phyloP scores from a whole-genome alignment of 2,797 vertebrate genomes.

The Harpagifer antarcticus region DNA sequence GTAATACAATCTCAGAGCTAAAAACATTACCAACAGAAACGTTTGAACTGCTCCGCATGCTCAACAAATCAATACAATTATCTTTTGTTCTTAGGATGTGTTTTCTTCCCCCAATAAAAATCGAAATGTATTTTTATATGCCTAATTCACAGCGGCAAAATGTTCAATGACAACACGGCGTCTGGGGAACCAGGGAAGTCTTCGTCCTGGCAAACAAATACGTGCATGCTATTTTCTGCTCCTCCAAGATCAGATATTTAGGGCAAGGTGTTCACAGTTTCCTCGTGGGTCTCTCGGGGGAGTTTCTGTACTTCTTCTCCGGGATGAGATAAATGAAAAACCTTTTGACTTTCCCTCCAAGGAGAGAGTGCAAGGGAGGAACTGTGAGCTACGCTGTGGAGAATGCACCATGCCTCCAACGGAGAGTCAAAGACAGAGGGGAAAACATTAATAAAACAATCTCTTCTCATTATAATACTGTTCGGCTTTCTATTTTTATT shows the following conservation, averaged over 20 bases:
- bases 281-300: constrained; percentile 81
- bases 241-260: constrained; percentile 85
- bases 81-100: constrained; percentile 73
- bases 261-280: constrained; percentile 85
- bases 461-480: constrained; percentile 74
- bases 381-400: constrained; percentile 78
- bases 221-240: constrained; percentile 84
- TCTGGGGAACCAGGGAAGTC: constrained; percentile 76
- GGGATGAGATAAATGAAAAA: constrained; percentile 85
- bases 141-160: constrained; percentile 65
- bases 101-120: constrained; percentile 74
- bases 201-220: constrained; percentile 84
- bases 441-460: constrained; percentile 80
- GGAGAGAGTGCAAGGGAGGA: constrained; percentile 74
- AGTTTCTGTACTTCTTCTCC: constrained; percentile 80
- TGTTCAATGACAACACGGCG: constrained; percentile 80
- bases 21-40: constrained; percentile 64
- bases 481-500: constrained; percentile 76
- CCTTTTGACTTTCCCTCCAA: constrained; percentile 84
- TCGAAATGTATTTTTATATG: constrained; percentile 80
- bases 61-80: constrained; percentile 83
- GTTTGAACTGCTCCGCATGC: constrained; percentile 63
- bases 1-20: constrained; percentile 42
- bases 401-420: constrained; percentile 65
- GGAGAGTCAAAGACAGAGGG: constrained; percentile 38